Evolutionary conservation across 1,140 invertebrate genomes (phyloP).

Genomic region (Drosophila saltans): DNA sequence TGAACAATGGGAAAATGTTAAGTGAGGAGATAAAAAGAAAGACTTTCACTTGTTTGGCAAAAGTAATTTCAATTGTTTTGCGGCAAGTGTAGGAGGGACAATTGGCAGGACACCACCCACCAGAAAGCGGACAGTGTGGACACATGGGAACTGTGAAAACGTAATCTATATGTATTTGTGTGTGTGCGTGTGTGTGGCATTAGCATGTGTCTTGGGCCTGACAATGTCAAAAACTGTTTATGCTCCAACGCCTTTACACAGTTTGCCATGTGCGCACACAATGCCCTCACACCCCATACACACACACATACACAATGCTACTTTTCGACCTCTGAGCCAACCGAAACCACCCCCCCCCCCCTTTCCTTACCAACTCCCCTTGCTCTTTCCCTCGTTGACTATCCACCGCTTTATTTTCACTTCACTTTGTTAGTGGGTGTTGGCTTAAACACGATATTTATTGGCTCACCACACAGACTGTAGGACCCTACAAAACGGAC

Average conservation of each 20-base stretch:
- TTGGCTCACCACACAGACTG: constrained; percentile 64
- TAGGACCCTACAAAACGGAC: background rate
- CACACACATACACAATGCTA: background rate
- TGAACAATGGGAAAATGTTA: too few relatives aligned
- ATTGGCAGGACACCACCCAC: constrained; percentile 14
- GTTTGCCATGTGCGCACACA: constrained; percentile 68
- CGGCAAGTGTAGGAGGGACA: constrained; percentile 5
- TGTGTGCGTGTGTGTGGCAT: constrained; percentile 46
- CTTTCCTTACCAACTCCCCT: background rate
- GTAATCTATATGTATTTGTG: background rate
- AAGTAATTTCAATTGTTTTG: background rate
- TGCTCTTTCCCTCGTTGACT: constrained; percentile 7
- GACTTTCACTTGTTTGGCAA: background rate
- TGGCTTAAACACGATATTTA: constrained; percentile 80
- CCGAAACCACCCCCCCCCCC: background rate
- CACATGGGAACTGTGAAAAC: constrained; percentile 3
- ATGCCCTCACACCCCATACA: constrained; percentile 22
- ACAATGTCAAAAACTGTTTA: constrained; percentile 79
- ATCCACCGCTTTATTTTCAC: constrained; percentile 39
- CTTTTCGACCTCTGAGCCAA: background rate
- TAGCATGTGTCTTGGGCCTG: constrained; percentile 77
- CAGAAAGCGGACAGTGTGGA: background rate
- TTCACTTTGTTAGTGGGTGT: constrained; percentile 66
- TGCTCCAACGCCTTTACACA: constrained; percentile 75
- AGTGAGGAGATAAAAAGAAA: background rate